Evolutionary conservation across 2,888 invertebrate genomes (phyloP).

Genomic region (Yponomeuta evonymella): DNA sequence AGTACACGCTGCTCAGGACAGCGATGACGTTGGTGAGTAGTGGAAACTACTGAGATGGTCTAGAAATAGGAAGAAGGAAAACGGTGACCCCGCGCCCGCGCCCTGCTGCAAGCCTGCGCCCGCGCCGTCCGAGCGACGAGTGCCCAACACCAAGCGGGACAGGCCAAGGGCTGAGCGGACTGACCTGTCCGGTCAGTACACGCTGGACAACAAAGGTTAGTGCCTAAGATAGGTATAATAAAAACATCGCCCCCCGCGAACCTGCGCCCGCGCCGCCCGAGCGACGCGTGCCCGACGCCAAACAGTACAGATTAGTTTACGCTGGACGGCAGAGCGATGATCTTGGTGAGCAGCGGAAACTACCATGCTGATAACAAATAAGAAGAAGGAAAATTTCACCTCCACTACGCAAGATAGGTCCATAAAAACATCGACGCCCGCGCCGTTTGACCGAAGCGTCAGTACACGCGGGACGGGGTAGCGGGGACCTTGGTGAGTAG

Average conservation of each 20-base stretch:
- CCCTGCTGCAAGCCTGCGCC: constrained; percentile 30
- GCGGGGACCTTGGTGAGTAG: no score
- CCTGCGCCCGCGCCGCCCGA: constrained; percentile 32
- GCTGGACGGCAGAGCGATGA: neutral
- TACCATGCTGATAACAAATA: neutral
- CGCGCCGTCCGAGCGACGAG: constrained; percentile 22
- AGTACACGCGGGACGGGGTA: no score
- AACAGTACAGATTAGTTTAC: constrained; percentile 59
- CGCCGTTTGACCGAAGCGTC: no score
- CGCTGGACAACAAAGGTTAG: no score
- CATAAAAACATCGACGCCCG: neutral
- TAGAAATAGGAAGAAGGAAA: constrained; percentile 53
- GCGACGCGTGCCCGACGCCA: constrained; percentile 26
- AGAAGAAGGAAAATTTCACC: neutral
- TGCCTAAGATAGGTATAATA: no score
- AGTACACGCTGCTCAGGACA: constrained; percentile 27
- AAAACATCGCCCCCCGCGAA: constrained; percentile 17
- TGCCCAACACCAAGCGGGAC: constrained; percentile 43
- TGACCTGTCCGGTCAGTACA: no score
- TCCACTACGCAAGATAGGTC: neutral
- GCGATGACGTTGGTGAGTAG: no score
- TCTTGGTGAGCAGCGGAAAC: neutral
- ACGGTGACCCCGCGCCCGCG: constrained; percentile 41
- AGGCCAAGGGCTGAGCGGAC: constrained; percentile 41
- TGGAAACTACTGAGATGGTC: no score